A percentile compares a stretch with the other conserved stretches of the same genome.
Conservation (phyloP, 1,140 invertebrate genomes). For the Chironomus tepperi region DNA sequence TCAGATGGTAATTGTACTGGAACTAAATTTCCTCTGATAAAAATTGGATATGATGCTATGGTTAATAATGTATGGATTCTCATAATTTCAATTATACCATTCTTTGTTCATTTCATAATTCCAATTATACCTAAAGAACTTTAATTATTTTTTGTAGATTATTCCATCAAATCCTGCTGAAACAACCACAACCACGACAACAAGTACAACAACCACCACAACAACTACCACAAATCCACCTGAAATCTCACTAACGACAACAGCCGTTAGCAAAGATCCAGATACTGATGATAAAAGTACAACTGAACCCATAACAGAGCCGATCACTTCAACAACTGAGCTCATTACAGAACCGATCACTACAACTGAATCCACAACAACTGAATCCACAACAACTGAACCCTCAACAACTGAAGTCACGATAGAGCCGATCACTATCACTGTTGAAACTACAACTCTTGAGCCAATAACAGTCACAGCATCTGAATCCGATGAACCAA, state of each 20-base stretch:
- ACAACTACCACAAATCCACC: constrained; percentile 25
- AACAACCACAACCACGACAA: constrained; percentile 28
- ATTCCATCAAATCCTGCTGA: constrained; percentile 25
- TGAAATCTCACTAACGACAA: neutral
- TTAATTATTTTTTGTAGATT: constrained; percentile 23
- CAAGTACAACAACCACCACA: constrained; percentile 28
- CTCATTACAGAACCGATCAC: neutral
- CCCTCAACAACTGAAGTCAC: too few relatives aligned
- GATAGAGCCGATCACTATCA: neutral
- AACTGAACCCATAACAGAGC: neutral
- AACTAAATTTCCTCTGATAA: neutral
- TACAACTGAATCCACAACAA: neutral
- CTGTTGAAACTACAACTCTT: too few relatives aligned
- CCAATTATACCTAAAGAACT: constrained; percentile 25
- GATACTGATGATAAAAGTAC: too few relatives aligned
- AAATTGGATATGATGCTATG: neutral
- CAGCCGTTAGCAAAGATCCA: too few relatives aligned
- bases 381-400: too few relatives aligned
- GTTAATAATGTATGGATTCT: neutral
- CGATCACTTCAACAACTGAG: neutral
- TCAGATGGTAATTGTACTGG: neutral
- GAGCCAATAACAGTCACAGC: too few relatives aligned
- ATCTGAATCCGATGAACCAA: too few relatives aligned
- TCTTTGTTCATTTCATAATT: constrained; percentile 26
- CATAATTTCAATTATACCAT: constrained; percentile 21